Percentiles rank a stretch among this genome's conserved stretches.
Evolutionary conservation across 2,797 vertebrate genomes (phyloP).

Genomic region (Chiloscyllium punctatum): DNA sequence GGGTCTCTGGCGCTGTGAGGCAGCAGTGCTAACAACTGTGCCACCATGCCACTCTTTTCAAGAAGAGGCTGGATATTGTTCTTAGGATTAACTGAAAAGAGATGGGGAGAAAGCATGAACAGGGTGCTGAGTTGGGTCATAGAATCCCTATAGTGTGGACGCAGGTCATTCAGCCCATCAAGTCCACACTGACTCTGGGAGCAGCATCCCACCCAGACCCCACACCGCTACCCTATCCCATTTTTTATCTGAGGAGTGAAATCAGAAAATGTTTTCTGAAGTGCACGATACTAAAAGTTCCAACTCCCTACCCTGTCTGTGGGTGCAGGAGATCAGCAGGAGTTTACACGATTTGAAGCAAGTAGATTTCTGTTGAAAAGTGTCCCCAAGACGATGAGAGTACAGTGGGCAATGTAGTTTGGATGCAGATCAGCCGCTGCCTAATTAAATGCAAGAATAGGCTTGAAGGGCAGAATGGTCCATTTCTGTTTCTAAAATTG

Average conservation of each 20-base stretch:
- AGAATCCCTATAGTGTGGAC: no score
- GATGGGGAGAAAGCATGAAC: no score
- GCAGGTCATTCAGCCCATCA: no score
- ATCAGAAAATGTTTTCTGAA: neutral
- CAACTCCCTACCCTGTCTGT: neutral
- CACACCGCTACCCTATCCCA: no score
- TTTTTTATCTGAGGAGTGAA: neutral
- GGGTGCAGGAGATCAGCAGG: neutral
- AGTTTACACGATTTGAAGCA: neutral
- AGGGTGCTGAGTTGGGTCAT: no score
- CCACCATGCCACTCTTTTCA: no score
- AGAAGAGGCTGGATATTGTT: no score
- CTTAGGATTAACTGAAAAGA: no score
- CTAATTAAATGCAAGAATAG: neutral
- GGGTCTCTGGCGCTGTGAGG: no score
- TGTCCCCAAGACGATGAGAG: neutral
- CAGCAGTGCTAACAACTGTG: no score
- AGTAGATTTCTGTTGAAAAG: neutral
- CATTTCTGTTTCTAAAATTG: neutral
- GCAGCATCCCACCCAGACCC: no score
- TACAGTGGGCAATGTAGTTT: neutral
- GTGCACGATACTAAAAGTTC: neutral
- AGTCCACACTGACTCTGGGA: no score
- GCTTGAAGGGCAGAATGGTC: neutral
- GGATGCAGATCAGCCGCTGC: neutral